phyloP scores from a whole-genome alignment of 1,140 invertebrate species.

The Drosophila willistoni region DNA sequence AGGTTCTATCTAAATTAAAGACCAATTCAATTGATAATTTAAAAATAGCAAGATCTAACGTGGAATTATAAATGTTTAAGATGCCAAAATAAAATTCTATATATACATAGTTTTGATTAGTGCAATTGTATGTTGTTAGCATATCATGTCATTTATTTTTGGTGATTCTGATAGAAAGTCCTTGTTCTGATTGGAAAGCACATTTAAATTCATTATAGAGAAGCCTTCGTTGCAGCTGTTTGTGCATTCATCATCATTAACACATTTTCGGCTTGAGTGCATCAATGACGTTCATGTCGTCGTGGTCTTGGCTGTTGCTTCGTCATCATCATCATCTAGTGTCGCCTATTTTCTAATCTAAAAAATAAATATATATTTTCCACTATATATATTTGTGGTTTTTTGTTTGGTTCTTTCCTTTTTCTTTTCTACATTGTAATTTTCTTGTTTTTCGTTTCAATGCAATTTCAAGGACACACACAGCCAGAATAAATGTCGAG shows the following conservation, averaged over 20 bases:
- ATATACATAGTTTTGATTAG: background rate
- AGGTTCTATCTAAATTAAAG: no score
- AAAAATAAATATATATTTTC: slow-evolving; percentile 1
- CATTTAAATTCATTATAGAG: slow-evolving; percentile 42
- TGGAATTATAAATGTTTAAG: no score
- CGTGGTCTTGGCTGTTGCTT: slow-evolving; percentile 7
- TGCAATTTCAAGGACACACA: slow-evolving; percentile 53
- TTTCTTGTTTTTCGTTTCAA: slow-evolving; percentile 29
- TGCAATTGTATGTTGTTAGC: background rate
- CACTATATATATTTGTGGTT: background rate
- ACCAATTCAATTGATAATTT: no score
- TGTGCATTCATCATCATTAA: slow-evolving; percentile 74
- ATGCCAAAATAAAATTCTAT: background rate
- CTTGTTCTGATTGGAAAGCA: slow-evolving; percentile 66
- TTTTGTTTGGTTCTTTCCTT: slow-evolving; percentile 4
- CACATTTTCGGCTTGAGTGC: slow-evolving; percentile 76
- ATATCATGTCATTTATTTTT: slow-evolving; percentile 17
- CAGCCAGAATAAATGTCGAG: slow-evolving; percentile 41
- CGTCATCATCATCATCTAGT: slow-evolving; percentile 24
- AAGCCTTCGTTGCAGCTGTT: slow-evolving; percentile 51
- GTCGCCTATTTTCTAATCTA: slow-evolving; percentile 44
- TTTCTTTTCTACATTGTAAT: no score
- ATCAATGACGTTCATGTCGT: slow-evolving; percentile 47
- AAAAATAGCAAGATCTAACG: no score
- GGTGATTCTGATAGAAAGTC: slow-evolving; percentile 42